phyloP scores from a whole-genome alignment of 2,888 invertebrate species.

The Odontocolon sp. region DNA sequence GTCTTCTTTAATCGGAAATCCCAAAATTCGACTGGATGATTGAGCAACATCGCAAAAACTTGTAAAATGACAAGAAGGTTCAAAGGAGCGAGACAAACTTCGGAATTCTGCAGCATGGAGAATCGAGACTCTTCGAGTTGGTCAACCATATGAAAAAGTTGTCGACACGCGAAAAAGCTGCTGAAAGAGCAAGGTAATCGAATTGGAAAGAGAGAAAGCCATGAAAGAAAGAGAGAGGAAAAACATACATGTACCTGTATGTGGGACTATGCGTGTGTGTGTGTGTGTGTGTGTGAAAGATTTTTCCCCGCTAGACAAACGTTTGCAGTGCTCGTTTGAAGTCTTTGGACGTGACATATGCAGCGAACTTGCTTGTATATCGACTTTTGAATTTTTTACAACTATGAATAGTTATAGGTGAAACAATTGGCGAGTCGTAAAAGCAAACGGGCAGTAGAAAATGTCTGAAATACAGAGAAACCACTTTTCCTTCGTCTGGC shows the following conservation, averaged over 20 bases:
- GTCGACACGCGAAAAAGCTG: neutral
- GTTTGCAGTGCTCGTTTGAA: slow-evolving; percentile 30
- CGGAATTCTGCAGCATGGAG: neutral
- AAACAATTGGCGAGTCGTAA: slow-evolving; percentile 45
- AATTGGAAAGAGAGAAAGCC: slow-evolving; percentile 12
- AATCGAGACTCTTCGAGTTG: neutral
- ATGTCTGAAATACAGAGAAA: slow-evolving; percentile 55
- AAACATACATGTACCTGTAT: too few relatives aligned
- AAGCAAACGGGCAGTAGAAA: slow-evolving; percentile 40
- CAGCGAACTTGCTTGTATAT: slow-evolving; percentile 9
- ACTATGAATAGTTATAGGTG: slow-evolving; percentile 16
- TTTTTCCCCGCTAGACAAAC: slow-evolving; percentile 31
- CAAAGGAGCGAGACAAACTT: slow-evolving; percentile 25
- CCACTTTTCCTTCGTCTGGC: slow-evolving; percentile 47
- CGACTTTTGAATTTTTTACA: slow-evolving; percentile 35
- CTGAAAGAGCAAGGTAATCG: slow-evolving; percentile 35
- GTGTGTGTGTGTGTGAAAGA: slow-evolving; percentile 32
- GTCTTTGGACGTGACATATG: slow-evolving; percentile 29
- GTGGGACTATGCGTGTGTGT: too few relatives aligned
- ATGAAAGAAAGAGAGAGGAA: slow-evolving; percentile 20
- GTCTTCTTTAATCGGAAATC: too few relatives aligned
- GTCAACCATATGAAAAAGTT: neutral
- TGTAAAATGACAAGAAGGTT: slow-evolving; percentile 39
- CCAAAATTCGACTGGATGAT: too few relatives aligned
- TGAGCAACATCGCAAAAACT: slow-evolving; percentile 40